Evolutionary conservation across 2,888 invertebrate genomes (phyloP).

Genomic region (Callosobruchus maculatus): DNA sequence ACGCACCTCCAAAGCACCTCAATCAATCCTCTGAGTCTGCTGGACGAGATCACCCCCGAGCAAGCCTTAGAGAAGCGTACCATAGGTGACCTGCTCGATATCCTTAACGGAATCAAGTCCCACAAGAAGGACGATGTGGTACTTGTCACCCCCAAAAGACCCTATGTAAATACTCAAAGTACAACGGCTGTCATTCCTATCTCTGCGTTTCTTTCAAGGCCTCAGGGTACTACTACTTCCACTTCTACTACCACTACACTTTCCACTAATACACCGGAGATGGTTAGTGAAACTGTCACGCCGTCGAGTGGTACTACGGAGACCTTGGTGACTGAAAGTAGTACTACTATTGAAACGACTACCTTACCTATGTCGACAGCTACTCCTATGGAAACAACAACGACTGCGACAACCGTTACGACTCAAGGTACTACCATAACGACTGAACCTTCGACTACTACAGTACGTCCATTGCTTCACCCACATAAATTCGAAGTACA

Average conservation of each 20-base stretch:
- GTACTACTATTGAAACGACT: not conserved
- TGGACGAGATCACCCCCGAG: constrained; percentile 41
- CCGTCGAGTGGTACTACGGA: not conserved
- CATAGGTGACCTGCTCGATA: constrained; percentile 40
- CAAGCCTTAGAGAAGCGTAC: constrained; percentile 41
- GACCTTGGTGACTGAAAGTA: constrained; percentile 4
- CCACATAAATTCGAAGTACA: constrained; percentile 43
- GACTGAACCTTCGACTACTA: constrained; percentile 32
- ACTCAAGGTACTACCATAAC: constrained; percentile 47
- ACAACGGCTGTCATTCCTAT: constrained; percentile 3
- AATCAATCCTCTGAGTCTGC: constrained; percentile 37
- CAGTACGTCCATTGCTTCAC: constrained; percentile 33
- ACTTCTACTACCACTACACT: not conserved
- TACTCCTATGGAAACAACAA: constrained; percentile 11
- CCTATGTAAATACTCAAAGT: constrained; percentile 12
- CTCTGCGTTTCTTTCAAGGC: constrained; percentile 2
- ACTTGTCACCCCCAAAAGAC: constrained; percentile 41
- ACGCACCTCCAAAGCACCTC: constrained; percentile 37
- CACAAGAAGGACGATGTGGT: constrained; percentile 31
- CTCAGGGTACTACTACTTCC: constrained; percentile 2
- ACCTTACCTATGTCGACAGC: constrained; percentile 4
- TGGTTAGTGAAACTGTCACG: constrained; percentile 1
- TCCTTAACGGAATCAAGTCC: constrained; percentile 47
- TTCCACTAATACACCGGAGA: not conserved
- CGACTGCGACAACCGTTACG: constrained; percentile 49